These are phyloP conservation scores for Ormyrus nitidulus DNA, from an alignment of 2,888 invertebrate genomes.

Conservation along the genomic window DNA sequence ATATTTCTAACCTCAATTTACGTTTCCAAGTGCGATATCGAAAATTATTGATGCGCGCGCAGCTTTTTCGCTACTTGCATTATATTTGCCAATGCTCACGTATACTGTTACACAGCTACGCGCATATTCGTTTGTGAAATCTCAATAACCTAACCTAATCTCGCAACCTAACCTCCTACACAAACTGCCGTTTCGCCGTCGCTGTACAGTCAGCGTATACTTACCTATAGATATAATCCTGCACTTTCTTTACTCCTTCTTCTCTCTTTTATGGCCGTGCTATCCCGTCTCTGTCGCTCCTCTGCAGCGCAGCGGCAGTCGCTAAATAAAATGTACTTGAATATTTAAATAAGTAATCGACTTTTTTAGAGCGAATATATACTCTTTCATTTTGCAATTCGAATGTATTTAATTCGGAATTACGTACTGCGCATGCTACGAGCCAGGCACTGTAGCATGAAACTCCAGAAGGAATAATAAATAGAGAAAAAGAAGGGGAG, in stretches of 20 bases:
- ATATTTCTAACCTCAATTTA: neutral
- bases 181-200: conserved; percentile 21
- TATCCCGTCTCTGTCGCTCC: too few relatives aligned
- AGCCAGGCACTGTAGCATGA: too few relatives aligned
- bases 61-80: too few relatives aligned
- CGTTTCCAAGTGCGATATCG: neutral
- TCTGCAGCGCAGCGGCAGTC: too few relatives aligned
- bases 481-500: neutral
- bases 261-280: neutral
- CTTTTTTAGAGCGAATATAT: too few relatives aligned
- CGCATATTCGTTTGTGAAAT: neutral
- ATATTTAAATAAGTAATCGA: too few relatives aligned
- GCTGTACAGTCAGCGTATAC: neutral
- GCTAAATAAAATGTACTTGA: too few relatives aligned
- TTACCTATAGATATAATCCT: neutral
- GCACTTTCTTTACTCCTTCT: neutral
- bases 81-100: too few relatives aligned
- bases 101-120: too few relatives aligned
- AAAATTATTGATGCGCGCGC: too few relatives aligned
- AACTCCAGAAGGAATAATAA: neutral
- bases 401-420: too few relatives aligned
- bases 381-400: too few relatives aligned
- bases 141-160: conserved; percentile 23
- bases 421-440: neutral
- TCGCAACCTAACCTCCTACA: conserved; percentile 13